Evolutionary conservation across 2,888 invertebrate genomes (phyloP), one percentile per base, ranked within the genome.

Genomic region (Gisinianus flammeolus): DNA sequence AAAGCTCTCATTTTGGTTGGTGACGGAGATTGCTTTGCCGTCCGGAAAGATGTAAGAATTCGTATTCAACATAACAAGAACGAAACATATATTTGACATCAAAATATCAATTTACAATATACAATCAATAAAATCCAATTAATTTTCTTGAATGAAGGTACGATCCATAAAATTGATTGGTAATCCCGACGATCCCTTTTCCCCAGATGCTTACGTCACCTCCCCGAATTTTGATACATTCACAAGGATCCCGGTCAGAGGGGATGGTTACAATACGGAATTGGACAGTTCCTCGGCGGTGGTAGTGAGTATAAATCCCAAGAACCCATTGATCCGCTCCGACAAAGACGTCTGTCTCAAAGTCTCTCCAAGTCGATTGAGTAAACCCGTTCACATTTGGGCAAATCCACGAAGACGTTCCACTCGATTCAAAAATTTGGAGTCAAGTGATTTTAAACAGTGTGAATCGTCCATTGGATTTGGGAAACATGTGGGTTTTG

Each of bases 151-250:
- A 69, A 78, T 56, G 0, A 33, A 82, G 82, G 74, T 82, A 26
- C 77, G 69, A 74, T 79, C 79, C 26, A 28, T 82, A 0, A 67
- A 78, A 3, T 79, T 78, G 19, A 33, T 82, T 10, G 82, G 82
- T 0, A 74, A 77, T 68, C 12, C 77, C 0, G 30, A 69, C 12
- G 28, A 80, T 31, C 76, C 82, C 1, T 80, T 81, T 66, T 67
- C 68, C 28, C 22, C 78, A 16, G 68, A 56, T 10, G 78, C 81
- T 12, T 81, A 73, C 26, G 58, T 81, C 0, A 76, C 80, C 6
- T 76, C 64, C 22, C 70, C 75, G 30, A 58, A 77, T 31, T 58
- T 72, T 10, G 56, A 56, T n/a, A 54, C 58, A 2, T 56, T 58
- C 33, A 31, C 31, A 0, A 22, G 58, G 31, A 31, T 72, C 33